Base-by-base conservation (phyloP, 1,140 invertebrate genomes). In the Paramacrobiotus metropolitanus region DNA sequence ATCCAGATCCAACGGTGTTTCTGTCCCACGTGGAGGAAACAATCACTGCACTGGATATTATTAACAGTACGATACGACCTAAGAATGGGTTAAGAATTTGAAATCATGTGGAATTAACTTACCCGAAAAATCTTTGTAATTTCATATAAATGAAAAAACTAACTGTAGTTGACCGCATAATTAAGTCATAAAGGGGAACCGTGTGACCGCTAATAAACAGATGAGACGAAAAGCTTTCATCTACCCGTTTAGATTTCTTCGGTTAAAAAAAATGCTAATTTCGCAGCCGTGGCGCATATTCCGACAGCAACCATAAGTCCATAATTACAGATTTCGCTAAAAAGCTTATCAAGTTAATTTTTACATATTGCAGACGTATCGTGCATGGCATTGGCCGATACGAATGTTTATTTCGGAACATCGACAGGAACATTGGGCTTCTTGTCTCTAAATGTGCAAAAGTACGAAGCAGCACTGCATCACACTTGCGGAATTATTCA, bases 11-110 rank as follows among this genome's bases (percentile, higher is more conserved):
- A 15, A 24, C 28, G 20, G 20, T 18, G 24, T 63, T 66, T 31
- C 9, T 30, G 0, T 1, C 65, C 15, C 1, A 65, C n/a, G 31
- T 31, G 30, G n/a, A 21, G 4, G 21, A 61, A 55, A 62, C 29
- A 30, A 29, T 64, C 15, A 66, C 18, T 62, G 62, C 24, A 63
- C 83, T 88, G 65, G 84, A 86, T 71, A 76, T 66, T 31, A 68
- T 81, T 61, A 77, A 81, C 62, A 67, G 70, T 21, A 76, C 72
- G 30, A n/a, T 76, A 75, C 15, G 77, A 77, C 61, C 80, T 59
- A 9, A 44, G 60, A 29, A 85, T 67, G 82, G 86, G 61, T 79
- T 82, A 9, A 40, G 34, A n/a, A n/a, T n/a, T n/a, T 40, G 34
- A 40, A 9, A n/a, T 40, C 9, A n/a, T 40, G 34, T 40, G n/a